Evolutionary conservation across 2,888 invertebrate genomes (phyloP).

Genomic region (Cylindroiulus punctatus): DNA sequence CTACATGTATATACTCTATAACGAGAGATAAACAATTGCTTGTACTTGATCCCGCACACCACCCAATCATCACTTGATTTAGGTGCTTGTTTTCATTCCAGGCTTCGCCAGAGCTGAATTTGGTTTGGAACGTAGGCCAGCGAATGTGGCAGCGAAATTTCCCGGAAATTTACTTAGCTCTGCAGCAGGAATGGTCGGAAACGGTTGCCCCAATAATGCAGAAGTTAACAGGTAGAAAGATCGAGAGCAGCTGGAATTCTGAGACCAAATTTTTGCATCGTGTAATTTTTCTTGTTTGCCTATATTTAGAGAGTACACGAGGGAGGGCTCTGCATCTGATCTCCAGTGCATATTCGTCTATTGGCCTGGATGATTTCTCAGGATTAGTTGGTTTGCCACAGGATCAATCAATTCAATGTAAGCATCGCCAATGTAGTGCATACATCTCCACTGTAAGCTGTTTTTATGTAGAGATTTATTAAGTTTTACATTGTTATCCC

Average conservation of each 20-base stretch:
- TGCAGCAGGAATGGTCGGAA: slow-evolving; percentile 81
- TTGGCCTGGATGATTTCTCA: slow-evolving; percentile 80
- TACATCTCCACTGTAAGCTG: not conserved
- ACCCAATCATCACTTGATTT: not conserved
- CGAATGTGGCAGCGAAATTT: slow-evolving; percentile 88
- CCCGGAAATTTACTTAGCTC: slow-evolving; percentile 79
- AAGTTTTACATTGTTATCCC: slow-evolving; percentile 40
- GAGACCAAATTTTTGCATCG: not conserved
- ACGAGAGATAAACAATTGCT: too few species aligned
- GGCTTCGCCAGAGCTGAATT: slow-evolving; percentile 73
- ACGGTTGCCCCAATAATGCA: slow-evolving; percentile 81
- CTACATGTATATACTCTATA: too few species aligned
- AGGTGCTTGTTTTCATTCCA: not conserved
- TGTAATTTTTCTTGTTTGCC: slow-evolving; percentile 47
- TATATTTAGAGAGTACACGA: slow-evolving; percentile 77
- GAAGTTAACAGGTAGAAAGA: slow-evolving; percentile 77
- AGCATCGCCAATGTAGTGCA: not conserved
- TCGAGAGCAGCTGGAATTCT: not conserved
- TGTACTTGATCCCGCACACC: too few species aligned
- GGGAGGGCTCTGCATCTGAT: slow-evolving; percentile 81
- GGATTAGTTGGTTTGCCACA: slow-evolving; percentile 80
- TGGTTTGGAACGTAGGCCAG: slow-evolving; percentile 85
- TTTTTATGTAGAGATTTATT: not conserved
- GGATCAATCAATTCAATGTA: slow-evolving; percentile 73
- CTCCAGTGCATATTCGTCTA: slow-evolving; percentile 86